Evolutionary conservation across 2,888 invertebrate species (phyloP).

Genomic region (Ferdinandea cuprea): DNA sequence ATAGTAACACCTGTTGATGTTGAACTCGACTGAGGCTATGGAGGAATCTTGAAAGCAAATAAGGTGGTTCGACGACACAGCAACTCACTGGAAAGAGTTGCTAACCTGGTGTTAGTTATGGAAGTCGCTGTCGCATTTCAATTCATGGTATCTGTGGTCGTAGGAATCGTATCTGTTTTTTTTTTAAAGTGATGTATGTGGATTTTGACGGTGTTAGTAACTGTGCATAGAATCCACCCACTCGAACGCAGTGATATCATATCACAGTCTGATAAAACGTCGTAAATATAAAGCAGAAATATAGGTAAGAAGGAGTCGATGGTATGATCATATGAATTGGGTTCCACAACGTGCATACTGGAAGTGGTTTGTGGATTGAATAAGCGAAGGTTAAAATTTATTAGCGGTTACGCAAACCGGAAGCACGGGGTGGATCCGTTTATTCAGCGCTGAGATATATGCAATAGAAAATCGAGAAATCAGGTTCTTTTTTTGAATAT

Average conservation of each 20-base stretch:
- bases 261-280: neutral
- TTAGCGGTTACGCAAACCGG: neutral
- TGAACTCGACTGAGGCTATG: slow-evolving; percentile 77
- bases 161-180: slow-evolving; percentile 9
- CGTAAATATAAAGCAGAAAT: neutral
- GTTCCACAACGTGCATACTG: slow-evolving; percentile 39
- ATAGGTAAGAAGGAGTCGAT: slow-evolving; percentile 17
- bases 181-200: slow-evolving; percentile 6
- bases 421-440: neutral
- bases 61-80: slow-evolving; percentile 62
- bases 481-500: too few species aligned
- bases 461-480: too few species aligned
- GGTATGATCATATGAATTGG: slow-evolving; percentile 36
- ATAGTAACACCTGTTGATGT: slow-evolving; percentile 79
- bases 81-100: slow-evolving; percentile 59
- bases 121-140: slow-evolving; percentile 7
- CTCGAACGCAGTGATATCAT: slow-evolving; percentile 23
- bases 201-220: slow-evolving; percentile 18
- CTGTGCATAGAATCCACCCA: slow-evolving; percentile 52
- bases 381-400: neutral
- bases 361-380: slow-evolving; percentile 6
- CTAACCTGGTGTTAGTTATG: slow-evolving; percentile 45
- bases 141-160: slow-evolving; percentile 16
- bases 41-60: slow-evolving; percentile 71
- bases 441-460: too few species aligned